Conservation (phyloP, 2,888 invertebrate genomes). For the Coelinius sp. region DNA sequence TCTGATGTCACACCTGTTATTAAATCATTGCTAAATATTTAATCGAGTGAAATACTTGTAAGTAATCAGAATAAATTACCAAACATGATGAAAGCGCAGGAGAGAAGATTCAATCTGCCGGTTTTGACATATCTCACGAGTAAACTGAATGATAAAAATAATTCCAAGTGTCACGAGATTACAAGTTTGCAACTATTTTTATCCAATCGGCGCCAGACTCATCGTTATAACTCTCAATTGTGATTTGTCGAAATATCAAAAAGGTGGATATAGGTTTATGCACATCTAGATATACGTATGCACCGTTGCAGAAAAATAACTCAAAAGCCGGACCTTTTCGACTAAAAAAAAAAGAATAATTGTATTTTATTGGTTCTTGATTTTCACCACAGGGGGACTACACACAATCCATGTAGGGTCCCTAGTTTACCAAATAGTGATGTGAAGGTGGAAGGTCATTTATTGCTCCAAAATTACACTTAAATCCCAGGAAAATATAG, state of each 20-base stretch:
- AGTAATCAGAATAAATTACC: background rate
- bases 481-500: background rate
- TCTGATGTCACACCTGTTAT: background rate
- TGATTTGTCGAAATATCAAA: background rate
- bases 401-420: too few species aligned
- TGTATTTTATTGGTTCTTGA: background rate
- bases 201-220: background rate
- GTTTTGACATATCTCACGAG: slow-evolving; percentile 2
- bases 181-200: background rate
- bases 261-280: background rate
- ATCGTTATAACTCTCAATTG: background rate
- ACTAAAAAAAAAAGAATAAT: background rate
- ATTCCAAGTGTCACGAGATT: slow-evolving; percentile 16
- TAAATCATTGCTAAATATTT: background rate
- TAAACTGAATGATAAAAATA: background rate
- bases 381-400: background rate
- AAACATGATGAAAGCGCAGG: slow-evolving; percentile 10
- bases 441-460: background rate
- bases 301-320: background rate
- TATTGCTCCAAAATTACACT: background rate
- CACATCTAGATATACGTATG: background rate
- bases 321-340: background rate
- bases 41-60: background rate
- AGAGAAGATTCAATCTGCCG: background rate
- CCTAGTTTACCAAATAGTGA: background rate